A percentile compares a stretch with the other conserved stretches of the same genome.
phyloP scores from a whole-genome alignment of 2,888 invertebrate genomes.

The Itoplectis maculator region DNA sequence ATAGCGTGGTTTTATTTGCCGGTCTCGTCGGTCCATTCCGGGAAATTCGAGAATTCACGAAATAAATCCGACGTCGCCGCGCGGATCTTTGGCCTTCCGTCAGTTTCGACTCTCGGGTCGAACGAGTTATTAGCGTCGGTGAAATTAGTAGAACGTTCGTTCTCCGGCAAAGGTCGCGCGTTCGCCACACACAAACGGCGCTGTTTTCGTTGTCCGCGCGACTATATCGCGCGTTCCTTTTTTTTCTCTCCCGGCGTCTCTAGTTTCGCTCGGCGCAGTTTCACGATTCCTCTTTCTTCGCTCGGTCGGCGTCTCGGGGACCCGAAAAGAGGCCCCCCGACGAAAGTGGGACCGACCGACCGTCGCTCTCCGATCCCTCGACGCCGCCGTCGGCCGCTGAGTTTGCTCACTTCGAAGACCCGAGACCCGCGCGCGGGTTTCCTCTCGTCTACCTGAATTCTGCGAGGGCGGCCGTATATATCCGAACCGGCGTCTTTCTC shows the following conservation, averaged over 20 bases:
- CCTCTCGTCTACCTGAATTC: slow-evolving; percentile 58
- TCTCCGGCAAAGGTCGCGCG: slow-evolving; percentile 30
- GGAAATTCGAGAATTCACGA: slow-evolving; percentile 54
- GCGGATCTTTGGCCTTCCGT: slow-evolving; percentile 24
- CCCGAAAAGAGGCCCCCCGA: slow-evolving; percentile 29
- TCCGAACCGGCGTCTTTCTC: slow-evolving; percentile 3
- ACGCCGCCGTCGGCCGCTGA: background rate
- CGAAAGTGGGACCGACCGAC: slow-evolving; percentile 50
- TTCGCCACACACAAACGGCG: slow-evolving; percentile 9
- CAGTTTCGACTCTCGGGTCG: slow-evolving; percentile 33
- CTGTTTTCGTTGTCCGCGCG: background rate
- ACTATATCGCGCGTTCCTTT: background rate
- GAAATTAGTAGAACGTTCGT: slow-evolving; percentile 29
- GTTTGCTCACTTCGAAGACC: slow-evolving; percentile 8
- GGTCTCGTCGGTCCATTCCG: slow-evolving; percentile 32
- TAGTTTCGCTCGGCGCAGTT: slow-evolving; percentile 38
- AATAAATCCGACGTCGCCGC: slow-evolving; percentile 19
- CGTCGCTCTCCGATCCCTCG: slow-evolving; percentile 16
- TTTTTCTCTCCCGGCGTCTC: slow-evolving; percentile 28
- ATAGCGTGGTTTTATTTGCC: slow-evolving; percentile 27
- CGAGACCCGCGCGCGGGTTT: slow-evolving; percentile 6
- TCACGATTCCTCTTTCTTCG: slow-evolving; percentile 33
- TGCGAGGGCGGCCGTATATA: slow-evolving; percentile 58
- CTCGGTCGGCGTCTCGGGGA: slow-evolving; percentile 44
- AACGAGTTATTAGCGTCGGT: slow-evolving; percentile 55